phyloP scores from a whole-genome alignment of 1,140 invertebrate genomes.

The Trichomalopsis sarcophagae region DNA sequence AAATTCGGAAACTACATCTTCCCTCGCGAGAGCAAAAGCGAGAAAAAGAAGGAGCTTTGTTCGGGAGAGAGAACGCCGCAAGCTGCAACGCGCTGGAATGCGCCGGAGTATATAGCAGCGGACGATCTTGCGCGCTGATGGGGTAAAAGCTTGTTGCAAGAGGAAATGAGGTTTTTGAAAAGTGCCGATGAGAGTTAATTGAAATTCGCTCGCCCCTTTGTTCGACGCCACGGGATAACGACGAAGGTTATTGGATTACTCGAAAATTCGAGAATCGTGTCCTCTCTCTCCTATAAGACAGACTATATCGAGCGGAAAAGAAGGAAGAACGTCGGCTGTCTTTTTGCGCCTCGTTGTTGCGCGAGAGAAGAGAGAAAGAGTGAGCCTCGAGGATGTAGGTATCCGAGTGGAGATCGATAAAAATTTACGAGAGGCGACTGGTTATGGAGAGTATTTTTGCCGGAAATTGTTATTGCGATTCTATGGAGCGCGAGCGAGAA shows the following conservation, averaged over 20 bases:
- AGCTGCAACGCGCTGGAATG: not conserved
- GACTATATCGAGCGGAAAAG: too few relatives aligned
- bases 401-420: not conserved
- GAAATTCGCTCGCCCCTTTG: not conserved
- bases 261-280: too few relatives aligned
- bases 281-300: too few relatives aligned
- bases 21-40: not conserved
- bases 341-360: constrained; percentile 6
- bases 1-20: not conserved
- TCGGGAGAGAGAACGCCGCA: not conserved
- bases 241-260: too few relatives aligned
- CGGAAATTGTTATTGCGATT: constrained; percentile 36
- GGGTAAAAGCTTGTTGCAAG: not conserved
- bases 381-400: not conserved
- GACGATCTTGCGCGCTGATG: not conserved
- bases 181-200: not conserved
- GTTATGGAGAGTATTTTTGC: constrained; percentile 13
- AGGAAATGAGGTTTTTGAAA: not conserved
- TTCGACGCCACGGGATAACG: too few relatives aligned
- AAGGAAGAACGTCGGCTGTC: too few relatives aligned
- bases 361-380: not conserved
- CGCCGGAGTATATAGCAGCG: not conserved
- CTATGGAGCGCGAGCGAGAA: not conserved
- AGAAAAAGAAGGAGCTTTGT: constrained; percentile 15
- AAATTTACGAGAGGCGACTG: constrained; percentile 16